These are phyloP conservation scores for Phocoena sinus DNA, from an alignment of 2,113 vertebrate species.

Conservation along the genomic window DNA sequence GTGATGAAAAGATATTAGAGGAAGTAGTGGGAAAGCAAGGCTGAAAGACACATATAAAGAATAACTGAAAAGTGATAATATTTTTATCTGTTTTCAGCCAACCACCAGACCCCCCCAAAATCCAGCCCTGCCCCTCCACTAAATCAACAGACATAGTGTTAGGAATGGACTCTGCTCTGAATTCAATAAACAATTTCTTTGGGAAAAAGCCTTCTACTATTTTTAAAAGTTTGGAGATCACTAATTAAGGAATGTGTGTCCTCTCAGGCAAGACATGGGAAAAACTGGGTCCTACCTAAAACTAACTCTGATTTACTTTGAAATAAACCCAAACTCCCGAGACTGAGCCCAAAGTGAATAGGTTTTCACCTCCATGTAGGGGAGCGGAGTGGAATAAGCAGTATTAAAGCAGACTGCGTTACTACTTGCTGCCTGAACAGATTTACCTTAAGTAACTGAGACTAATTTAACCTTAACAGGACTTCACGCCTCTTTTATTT, in stretches of 20 bases:
- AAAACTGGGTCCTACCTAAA: neutral
- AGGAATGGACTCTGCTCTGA: neutral
- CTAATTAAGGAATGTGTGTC: neutral
- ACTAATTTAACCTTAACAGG: neutral
- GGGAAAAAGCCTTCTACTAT: neutral
- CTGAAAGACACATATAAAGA: neutral
- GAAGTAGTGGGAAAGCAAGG: neutral
- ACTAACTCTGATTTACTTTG: neutral
- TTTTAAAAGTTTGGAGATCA: conserved; percentile 8
- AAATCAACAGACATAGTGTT: neutral
- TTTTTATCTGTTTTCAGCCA: neutral
- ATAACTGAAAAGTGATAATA: neutral
- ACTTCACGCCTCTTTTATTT: neutral
- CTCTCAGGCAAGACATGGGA: neutral
- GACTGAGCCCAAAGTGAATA: neutral
- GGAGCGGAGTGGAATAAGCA: neutral
- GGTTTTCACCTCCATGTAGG: neutral
- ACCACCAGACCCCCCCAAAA: neutral
- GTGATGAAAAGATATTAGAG: neutral
- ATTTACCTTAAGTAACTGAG: neutral
- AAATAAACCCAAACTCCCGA: neutral
- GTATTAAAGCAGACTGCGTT: neutral
- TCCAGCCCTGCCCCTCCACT: neutral
- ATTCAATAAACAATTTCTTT: neutral
- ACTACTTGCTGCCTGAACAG: neutral